Conservation (phyloP, 1,140 invertebrate species). For the Neodiprion lecontei region DNA sequence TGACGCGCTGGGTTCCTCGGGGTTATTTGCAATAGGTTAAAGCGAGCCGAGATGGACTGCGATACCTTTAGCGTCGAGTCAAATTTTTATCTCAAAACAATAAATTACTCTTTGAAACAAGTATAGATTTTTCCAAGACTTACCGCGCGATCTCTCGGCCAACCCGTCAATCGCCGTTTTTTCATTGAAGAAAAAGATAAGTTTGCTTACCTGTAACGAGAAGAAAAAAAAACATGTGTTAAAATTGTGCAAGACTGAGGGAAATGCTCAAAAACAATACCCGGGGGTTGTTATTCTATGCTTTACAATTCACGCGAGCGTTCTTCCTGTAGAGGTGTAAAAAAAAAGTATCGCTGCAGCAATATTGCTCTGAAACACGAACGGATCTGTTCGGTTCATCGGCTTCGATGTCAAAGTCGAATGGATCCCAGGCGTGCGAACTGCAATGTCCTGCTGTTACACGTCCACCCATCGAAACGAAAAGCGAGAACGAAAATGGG, state of each 20-base stretch:
- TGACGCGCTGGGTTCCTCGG: too few species aligned
- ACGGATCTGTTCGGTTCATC: not conserved
- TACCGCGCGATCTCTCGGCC: too few species aligned
- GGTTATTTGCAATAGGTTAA: too few species aligned
- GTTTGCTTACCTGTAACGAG: constrained; percentile 23
- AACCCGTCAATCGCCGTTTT: not conserved
- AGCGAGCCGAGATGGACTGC: too few species aligned
- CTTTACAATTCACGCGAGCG: not conserved
- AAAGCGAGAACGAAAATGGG: too few species aligned
- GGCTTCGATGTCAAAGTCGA: not conserved
- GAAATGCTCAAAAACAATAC: not conserved
- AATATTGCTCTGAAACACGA: not conserved
- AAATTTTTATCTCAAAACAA: too few species aligned
- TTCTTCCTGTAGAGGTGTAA: not conserved
- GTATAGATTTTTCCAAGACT: too few species aligned
- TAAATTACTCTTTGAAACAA: too few species aligned
- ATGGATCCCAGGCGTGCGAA: not conserved
- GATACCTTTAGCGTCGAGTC: too few species aligned
- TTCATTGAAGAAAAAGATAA: not conserved
- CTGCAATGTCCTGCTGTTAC: not conserved
- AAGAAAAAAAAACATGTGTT: constrained; percentile 9
- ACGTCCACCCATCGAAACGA: too few species aligned
- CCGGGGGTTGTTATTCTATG: too few species aligned
- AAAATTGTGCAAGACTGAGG: constrained; percentile 5
- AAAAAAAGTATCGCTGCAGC: not conserved